phyloP scores from a whole-genome alignment of 2,797 vertebrate genomes.

The Enteromius unitaeniatus region DNA sequence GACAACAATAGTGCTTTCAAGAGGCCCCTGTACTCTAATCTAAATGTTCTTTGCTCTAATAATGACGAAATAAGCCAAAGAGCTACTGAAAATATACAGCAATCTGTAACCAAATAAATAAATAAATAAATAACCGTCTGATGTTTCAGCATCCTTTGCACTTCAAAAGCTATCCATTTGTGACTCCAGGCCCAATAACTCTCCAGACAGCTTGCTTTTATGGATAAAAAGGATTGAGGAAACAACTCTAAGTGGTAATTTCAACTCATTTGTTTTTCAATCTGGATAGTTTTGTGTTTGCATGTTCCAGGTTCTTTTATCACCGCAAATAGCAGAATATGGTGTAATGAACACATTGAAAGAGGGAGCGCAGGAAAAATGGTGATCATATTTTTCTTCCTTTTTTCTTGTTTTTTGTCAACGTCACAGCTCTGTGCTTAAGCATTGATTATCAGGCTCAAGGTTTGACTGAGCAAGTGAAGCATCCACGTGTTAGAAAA shows the following conservation, averaged over 20 bases:
- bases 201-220: constrained; percentile 43
- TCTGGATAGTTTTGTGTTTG: constrained; percentile 37
- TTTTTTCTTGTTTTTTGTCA: not conserved
- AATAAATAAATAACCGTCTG: constrained; percentile 38
- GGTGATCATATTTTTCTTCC: not conserved
- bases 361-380: not conserved
- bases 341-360: not conserved
- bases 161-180: constrained; percentile 52
- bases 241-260: constrained; percentile 45
- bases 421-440: constrained; percentile 14
- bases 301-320: constrained; percentile 9
- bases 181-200: constrained; percentile 40
- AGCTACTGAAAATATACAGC: constrained; percentile 26
- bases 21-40: constrained; percentile 8
- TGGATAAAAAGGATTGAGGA: constrained; percentile 33
- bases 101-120: constrained; percentile 43
- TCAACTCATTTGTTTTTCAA: constrained; percentile 45
- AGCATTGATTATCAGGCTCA: constrained; percentile 1
- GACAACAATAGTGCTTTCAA: constrained; percentile 34
- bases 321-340: not conserved
- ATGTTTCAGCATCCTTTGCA: constrained; percentile 44
- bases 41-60: constrained; percentile 35
- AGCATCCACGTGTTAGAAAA: not conserved
- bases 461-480: not conserved
- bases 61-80: constrained; percentile 38